A percentile compares a stretch with the other conserved stretches of the same genome.
Conservation (phyloP, 2,113 vertebrate species). For the Prietella phreatophila region DNA sequence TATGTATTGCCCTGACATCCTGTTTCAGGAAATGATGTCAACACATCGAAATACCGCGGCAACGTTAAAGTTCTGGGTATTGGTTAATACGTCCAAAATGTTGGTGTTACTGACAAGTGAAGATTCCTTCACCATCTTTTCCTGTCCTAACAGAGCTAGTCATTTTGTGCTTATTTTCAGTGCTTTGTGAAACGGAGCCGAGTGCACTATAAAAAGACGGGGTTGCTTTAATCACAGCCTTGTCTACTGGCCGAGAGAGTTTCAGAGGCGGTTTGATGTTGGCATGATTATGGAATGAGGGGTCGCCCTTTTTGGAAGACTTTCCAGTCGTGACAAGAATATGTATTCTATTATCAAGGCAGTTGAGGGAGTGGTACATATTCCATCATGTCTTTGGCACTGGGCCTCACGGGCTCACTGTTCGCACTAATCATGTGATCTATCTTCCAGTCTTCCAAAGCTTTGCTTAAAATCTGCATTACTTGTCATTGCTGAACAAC, state of each 20-base stretch:
- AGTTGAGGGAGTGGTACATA: background rate
- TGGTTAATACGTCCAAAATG: background rate
- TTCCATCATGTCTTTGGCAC: background rate
- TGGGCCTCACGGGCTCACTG: background rate
- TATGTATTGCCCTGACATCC: no score
- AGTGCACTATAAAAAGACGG: constrained; percentile 28
- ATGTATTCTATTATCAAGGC: background rate
- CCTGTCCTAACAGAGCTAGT: background rate
- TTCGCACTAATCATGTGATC: background rate
- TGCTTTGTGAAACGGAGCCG: background rate
- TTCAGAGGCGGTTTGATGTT: constrained; percentile 20
- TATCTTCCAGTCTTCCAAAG: background rate
- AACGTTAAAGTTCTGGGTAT: background rate
- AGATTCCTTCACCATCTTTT: background rate
- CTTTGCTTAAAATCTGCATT: background rate
- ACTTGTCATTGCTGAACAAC: background rate
- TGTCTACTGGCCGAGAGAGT: background rate
- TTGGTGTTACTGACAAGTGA: background rate
- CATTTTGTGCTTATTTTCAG: constrained; percentile 23
- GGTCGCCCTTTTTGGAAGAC: background rate
- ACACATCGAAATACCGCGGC: no score
- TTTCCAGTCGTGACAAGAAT: constrained; percentile 8
- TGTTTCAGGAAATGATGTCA: no score
- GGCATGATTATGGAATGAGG: constrained; percentile 12
- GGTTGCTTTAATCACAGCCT: constrained; percentile 24